These are phyloP conservation scores for Amphipoea oculea DNA, from an alignment of 2,888 invertebrate species.

Conservation along the genomic window DNA sequence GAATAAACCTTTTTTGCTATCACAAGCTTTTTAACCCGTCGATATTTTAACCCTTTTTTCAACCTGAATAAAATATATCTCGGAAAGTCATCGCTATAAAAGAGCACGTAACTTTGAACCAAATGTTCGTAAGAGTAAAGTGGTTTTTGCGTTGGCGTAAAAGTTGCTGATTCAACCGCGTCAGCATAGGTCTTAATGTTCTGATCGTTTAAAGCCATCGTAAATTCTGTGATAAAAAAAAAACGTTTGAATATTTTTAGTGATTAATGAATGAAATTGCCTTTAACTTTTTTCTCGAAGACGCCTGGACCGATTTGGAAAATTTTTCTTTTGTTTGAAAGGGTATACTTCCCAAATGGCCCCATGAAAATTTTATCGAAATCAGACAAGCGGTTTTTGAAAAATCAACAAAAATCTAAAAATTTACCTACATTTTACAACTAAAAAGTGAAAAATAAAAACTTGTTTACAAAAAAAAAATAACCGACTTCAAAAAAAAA, in stretches of 20 bases:
- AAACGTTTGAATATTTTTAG: conserved; percentile 32
- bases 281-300: background rate
- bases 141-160: conserved; percentile 40
- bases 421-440: no score
- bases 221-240: conserved; percentile 28
- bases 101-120: conserved; percentile 26
- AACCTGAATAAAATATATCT: conserved; percentile 32
- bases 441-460: no score
- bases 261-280: conserved; percentile 29
- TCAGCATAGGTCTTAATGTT: conserved; percentile 56
- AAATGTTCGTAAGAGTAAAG: conserved; percentile 26
- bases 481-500: no score
- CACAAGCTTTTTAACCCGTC: conserved; percentile 6
- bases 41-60: conserved; percentile 31
- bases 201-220: conserved; percentile 47
- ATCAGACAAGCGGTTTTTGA: no score
- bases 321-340: no score
- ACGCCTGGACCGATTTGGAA: no score
- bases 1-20: conserved; percentile 18
- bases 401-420: no score
- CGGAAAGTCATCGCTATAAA: conserved; percentile 28
- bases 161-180: conserved; percentile 55
- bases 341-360: no score
- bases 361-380: no score
- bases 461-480: no score